Base-by-base conservation (phyloP, 2,888 invertebrate species). In the Neocrepidodera transversa region DNA sequence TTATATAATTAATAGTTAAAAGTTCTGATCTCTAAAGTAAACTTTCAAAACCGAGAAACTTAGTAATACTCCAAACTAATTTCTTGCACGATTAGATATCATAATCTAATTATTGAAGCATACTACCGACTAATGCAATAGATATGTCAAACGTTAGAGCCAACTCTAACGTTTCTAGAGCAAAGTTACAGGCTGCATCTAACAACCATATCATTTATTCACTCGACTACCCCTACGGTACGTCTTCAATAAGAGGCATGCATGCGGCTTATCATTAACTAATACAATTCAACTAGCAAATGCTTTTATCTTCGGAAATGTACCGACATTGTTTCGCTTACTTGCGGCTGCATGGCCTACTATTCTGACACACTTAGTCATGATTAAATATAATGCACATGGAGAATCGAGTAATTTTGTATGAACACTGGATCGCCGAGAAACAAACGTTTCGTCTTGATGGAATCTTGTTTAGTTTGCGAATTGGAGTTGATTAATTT, bases 391-490 rank as follows among this genome's bases (percentile, higher is more conserved):
- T 45, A 45, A 45, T 45, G 26, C 28, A 45, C 45, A 28, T 7
- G 26, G 43, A 43, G 45, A 28, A 38, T 40, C 26, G 11, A 51
- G 51, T 10, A 51, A 51, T 38, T 51, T 51, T 17, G 40, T 10
- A 51, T 35, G 38, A 51, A 40, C 36, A 26, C 7, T 13, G 36
- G 38, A 50, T 50, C 38, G 50, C 50, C 16, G 38, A 18, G 16
- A 28, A 51, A 51, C 32, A 40, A 51, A 16, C 40, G 40, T 28
- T 14, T n/a, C 26, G 28, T 26, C 26, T 45, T 45, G 45, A 45
- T 45, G 26, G 45, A 45, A 45, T 45, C 45, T 45, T 45, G 45
- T 45, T 45, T 45, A 45, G 45, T 26, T 45, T 45, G 45, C 26
- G n/a, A 20, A 13, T 45, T 28, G 26, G 45, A 45, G 26, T 45